phyloP scores from a whole-genome alignment of 2,113 vertebrate genomes.

The Eolophus roseicapilla region DNA sequence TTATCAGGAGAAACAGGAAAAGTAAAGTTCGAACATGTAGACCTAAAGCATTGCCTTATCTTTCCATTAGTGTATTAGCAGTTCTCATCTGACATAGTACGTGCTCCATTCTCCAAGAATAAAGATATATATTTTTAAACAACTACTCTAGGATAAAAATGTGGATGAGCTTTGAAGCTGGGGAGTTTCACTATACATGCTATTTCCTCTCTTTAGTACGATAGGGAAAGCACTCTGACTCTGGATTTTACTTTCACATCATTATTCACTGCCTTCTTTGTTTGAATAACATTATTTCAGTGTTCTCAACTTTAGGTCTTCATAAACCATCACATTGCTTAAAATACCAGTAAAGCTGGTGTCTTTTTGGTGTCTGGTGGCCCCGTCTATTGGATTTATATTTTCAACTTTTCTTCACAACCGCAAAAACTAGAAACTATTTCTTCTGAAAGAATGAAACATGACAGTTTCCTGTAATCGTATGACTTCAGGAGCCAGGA shows the following conservation, averaged over 20 bases:
- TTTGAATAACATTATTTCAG: conserved; percentile 2
- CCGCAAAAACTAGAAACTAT: neutral
- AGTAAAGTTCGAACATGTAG: conserved; percentile 68
- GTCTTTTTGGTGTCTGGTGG: neutral
- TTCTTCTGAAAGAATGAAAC: conserved; percentile 11
- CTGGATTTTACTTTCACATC: conserved; percentile 42
- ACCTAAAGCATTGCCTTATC: conserved; percentile 72
- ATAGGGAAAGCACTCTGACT: neutral
- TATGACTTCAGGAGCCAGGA: neutral
- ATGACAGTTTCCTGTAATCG: conserved; percentile 17
- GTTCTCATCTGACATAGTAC: conserved; percentile 56
- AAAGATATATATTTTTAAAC: conserved; percentile 35
- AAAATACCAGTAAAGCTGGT: neutral
- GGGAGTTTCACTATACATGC: neutral
- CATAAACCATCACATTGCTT: neutral
- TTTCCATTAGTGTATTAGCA: conserved; percentile 66
- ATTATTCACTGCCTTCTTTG: conserved; percentile 39
- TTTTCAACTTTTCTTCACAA: conserved; percentile 35
- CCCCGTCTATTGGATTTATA: neutral
- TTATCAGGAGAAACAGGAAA: conserved; percentile 82
- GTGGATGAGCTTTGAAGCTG: conserved; percentile 7
- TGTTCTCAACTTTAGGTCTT: neutral
- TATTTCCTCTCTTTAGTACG: conserved; percentile 8
- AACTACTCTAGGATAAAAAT: conserved; percentile 33
- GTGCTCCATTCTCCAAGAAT: conserved; percentile 15